Conservation (phyloP, 2,888 invertebrate species). For the Rhingia campestris region DNA sequence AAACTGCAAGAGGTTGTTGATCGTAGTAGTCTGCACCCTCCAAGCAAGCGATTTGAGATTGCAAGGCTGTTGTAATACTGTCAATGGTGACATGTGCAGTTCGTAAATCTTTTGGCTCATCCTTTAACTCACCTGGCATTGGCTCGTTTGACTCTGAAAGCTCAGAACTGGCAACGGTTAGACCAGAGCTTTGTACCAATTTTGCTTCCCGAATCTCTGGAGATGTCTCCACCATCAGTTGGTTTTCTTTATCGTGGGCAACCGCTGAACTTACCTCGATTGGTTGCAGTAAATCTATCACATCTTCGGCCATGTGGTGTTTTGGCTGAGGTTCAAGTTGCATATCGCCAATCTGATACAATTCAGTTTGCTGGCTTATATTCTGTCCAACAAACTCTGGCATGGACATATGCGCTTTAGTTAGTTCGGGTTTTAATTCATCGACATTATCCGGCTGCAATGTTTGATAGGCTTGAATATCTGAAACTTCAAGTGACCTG, state of each 20-base stretch:
- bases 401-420: conserved; percentile 75
- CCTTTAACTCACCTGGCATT: conserved; percentile 78
- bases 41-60: conserved; percentile 76
- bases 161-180: conserved; percentile 84
- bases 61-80: conserved; percentile 78
- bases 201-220: conserved; percentile 72
- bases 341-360: conserved; percentile 76
- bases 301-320: conserved; percentile 67
- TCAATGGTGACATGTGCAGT: conserved; percentile 83
- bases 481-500: conserved; percentile 75
- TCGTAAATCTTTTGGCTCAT: conserved; percentile 48
- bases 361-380: conserved; percentile 74
- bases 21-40: conserved; percentile 80
- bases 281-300: conserved; percentile 76
- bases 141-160: conserved; percentile 86
- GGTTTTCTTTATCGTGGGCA: conserved; percentile 78
- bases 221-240: conserved; percentile 54
- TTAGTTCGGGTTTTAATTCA: conserved; percentile 67
- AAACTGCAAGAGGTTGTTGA: conserved; percentile 74
- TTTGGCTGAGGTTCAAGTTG: conserved; percentile 67
- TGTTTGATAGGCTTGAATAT: conserved; percentile 76
- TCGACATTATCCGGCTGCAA: conserved; percentile 60
- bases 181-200: conserved; percentile 80
- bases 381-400: conserved; percentile 73
- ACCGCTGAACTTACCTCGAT: conserved; percentile 75